Base-by-base conservation (phyloP, 2,113 vertebrate genomes). In the Meriones unguiculatus region DNA sequence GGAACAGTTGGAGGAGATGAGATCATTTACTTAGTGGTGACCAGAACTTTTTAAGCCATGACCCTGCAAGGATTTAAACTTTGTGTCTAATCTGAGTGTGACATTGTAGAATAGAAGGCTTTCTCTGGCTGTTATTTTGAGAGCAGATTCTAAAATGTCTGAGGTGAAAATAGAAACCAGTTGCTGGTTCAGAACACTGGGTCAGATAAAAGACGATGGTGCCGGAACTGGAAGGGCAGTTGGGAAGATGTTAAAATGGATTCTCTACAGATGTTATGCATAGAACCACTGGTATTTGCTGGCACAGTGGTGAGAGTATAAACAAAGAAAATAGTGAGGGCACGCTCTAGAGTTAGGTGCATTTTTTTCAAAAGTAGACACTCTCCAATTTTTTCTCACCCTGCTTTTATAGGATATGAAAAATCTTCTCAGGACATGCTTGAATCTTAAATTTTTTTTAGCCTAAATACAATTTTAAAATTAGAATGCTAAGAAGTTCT, bases 391-490 rank as follows among this genome's bases (percentile, higher is more conserved):
- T 73, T 65, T 95, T 93, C 9, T 67, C 35, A 17, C 13, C 20
- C 84, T 96, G 78, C 62, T 89, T 96, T 94, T 94, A 80, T 70
- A 90, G 1, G 35, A 77, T 84, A 91, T 91, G 78, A 87, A 77
- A 77, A 73, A 95, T 59, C 32, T 95, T 87, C 84, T 69, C 65
- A 46, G 54, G 67, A 76, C 75, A 62, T 72, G 78, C 30, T 32
- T 97, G 85, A 87, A 62, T 87, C 75, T 81, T 57, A 85, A 52
- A 76, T 92, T 90, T 41, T 41, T 90, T 88, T 94, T 75, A 87
- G 75, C 70, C 81, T 90, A 93, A 94, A 94, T 95, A 92, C 59
- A 96, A 92, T n/a, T 90, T 93, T 69, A 95, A 89, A 96, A 80
- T 93, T 82, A 76, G 90, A 93, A 65, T 94, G 64, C 91, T 78